Base-by-base conservation (phyloP, 2,888 invertebrate species). In the Pollenia labialis region DNA sequence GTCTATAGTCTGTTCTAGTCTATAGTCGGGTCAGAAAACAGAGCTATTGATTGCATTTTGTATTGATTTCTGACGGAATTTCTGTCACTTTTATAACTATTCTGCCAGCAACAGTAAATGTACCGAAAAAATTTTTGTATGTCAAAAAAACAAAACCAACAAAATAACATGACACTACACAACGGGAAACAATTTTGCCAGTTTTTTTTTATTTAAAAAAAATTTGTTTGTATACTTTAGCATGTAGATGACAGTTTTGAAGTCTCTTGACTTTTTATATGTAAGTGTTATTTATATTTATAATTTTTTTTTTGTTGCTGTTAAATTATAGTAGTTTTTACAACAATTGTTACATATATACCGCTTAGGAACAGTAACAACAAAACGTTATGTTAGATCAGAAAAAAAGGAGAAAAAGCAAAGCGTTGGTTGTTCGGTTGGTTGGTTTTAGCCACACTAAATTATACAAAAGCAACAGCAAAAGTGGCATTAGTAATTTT, bases 241-340 rank as follows among this genome's bases (percentile, higher is more conserved):
- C 79, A 71, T 75, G 81, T 44, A 76, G 72, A 85, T 85, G 82
- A 85, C 85, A 85, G 62, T 82, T 79, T 71, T 52, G 68, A 79
- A 85, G 85, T 79, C 82, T 74, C 68, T 81, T 68, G 58, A 75
- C 81, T 66, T 81, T 74, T 80, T 56, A 14, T 64, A 64, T 76
- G 54, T 46, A 71, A 74, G 46, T 11, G 48, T 77, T 83, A 64
- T 64, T 71, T 77, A 44, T 68, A 18, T 60, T 50, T 69, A 44
- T 64, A 52, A 14, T 2, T 58, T 68, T 58, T 68, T 66, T 46
- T 77, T 40, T n/a, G 9, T 42, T 42, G 8, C 64, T 50, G 40
- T 44, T 46, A 1, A 42, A 77, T 77, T 76, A 64, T 48, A 56
- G 40, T 44, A 40, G 2, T 48, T 68, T 77, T 71, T 64, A 56